Conservation (phyloP, 1,140 invertebrate species). For the Andrena cerasifolii region DNA sequence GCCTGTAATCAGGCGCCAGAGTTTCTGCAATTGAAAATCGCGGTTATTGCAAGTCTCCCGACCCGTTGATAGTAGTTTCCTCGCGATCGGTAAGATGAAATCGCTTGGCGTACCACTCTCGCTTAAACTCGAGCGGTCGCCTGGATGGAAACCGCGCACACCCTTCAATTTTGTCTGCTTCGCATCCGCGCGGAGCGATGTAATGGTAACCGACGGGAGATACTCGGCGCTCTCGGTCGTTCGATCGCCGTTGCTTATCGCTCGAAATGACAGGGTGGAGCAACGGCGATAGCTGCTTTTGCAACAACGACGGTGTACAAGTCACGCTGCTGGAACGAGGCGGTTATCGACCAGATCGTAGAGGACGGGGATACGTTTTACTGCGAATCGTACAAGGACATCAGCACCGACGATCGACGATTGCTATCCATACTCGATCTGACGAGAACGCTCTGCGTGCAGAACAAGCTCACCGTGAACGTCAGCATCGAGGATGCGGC, state of each 20-base stretch:
- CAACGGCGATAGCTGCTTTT: slow-evolving; percentile 76
- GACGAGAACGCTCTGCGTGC: slow-evolving; percentile 63
- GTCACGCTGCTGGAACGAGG: slow-evolving; percentile 74
- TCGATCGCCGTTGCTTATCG: slow-evolving; percentile 5
- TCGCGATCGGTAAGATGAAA: too few species aligned
- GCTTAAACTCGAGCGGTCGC: too few species aligned
- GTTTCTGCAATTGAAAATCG: too few species aligned
- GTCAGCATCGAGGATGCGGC: slow-evolving; percentile 72
- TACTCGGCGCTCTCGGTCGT: not conserved
- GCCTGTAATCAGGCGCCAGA: too few species aligned
- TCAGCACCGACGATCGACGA: slow-evolving; percentile 67
- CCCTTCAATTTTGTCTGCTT: not conserved
- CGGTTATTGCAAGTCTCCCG: too few species aligned
- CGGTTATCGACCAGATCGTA: slow-evolving; percentile 76
- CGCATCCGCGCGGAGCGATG: too few species aligned
- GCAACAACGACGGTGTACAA: slow-evolving; percentile 73
- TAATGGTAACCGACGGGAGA: not conserved
- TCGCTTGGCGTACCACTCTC: too few species aligned
- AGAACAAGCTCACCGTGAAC: slow-evolving; percentile 64
- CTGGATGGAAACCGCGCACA: not conserved
- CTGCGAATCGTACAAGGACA: slow-evolving; percentile 71
- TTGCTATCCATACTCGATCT: slow-evolving; percentile 68
- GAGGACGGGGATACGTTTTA: slow-evolving; percentile 78
- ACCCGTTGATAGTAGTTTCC: too few species aligned
- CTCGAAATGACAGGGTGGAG: slow-evolving; percentile 61